phyloP scores from a whole-genome alignment of 1,140 invertebrate genomes.

The Zaprionus kolodkinae region DNA sequence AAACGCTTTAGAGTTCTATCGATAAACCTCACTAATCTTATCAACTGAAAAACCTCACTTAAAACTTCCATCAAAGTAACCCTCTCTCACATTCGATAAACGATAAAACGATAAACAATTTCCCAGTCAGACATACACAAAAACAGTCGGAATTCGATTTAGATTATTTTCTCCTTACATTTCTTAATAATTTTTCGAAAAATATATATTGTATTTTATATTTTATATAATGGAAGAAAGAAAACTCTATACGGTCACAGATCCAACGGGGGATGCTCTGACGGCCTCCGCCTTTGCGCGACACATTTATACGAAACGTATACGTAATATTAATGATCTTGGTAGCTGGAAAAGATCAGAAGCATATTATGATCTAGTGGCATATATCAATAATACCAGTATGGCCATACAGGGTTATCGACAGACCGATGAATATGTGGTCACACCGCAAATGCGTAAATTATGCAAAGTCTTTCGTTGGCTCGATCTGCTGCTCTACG shows the following conservation, averaged over 20 bases:
- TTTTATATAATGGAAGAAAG: background rate
- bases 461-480: constrained; percentile 48
- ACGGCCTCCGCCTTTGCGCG: constrained; percentile 32
- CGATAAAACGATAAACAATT: background rate
- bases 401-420: constrained; percentile 46
- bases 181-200: background rate
- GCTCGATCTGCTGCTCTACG: constrained; percentile 35
- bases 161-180: background rate
- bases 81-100: background rate
- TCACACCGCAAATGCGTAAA: constrained; percentile 32
- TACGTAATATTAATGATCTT: constrained; percentile 32
- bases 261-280: constrained; percentile 27
- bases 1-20: no score
- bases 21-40: no score
- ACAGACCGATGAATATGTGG: background rate
- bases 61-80: no score
- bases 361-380: constrained; percentile 54
- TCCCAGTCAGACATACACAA: background rate
- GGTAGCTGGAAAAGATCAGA: constrained; percentile 46
- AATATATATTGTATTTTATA: background rate
- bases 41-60: background rate
- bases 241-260: background rate
- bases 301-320: constrained; percentile 25
- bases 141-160: background rate
- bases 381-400: constrained; percentile 62